phyloP scores from a whole-genome alignment of 2,797 vertebrate species.

The Pipistrellus pipistrellus region DNA sequence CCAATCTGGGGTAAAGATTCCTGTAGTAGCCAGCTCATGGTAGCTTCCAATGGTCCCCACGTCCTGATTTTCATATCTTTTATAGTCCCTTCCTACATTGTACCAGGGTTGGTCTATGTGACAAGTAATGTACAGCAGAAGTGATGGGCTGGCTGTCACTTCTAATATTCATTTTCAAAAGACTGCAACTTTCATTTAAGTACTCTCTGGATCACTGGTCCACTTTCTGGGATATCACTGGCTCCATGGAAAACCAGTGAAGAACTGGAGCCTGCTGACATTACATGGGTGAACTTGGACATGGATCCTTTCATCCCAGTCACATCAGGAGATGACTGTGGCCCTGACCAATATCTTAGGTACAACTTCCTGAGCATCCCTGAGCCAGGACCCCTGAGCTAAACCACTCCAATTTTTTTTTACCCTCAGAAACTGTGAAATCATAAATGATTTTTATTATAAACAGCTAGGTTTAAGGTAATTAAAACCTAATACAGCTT shows the following conservation, averaged over 20 bases:
- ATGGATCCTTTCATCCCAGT: no score
- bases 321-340: not conserved
- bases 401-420: not conserved
- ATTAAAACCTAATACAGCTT: not conserved
- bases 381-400: not conserved
- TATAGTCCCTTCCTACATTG: not conserved
- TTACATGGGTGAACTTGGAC: not conserved
- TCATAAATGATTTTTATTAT: not conserved
- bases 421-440: not conserved
- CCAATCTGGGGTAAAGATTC: not conserved
- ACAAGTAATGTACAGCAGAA: not conserved
- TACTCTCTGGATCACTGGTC: not conserved
- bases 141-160: not conserved
- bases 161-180: not conserved
- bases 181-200: not conserved
- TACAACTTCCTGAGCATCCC: not conserved
- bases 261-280: not conserved
- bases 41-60: fast-evolving
- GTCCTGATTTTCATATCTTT: not conserved
- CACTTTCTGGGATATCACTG: not conserved
- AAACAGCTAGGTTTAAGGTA: not conserved
- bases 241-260: not conserved
- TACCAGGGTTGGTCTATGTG: not conserved
- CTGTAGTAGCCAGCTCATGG: not conserved
- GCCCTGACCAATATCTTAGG: no score